Conservation (phyloP, 2,113 vertebrate species). For the Paramisgurnus dabryanus region DNA sequence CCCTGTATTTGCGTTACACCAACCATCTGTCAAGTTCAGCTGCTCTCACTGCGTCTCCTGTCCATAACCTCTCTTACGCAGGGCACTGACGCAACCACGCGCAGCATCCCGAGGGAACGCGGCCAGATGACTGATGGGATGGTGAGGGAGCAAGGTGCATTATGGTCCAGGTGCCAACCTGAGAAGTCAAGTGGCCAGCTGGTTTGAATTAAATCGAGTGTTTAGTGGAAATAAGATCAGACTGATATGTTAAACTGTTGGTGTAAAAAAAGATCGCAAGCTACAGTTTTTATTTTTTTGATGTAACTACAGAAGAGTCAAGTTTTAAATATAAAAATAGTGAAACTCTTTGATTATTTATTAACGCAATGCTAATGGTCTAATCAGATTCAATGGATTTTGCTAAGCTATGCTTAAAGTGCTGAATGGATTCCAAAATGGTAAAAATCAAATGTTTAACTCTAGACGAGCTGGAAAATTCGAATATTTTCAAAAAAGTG, state of each 20-base stretch:
- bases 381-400: no score
- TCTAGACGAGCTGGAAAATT: no score
- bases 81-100: not conserved
- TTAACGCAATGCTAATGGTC: no score
- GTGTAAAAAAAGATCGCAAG: not conserved
- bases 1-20: slow-evolving; percentile 18
- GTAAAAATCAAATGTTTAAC: no score
- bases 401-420: no score
- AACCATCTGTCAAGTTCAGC: slow-evolving; percentile 47
- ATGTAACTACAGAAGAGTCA: no score
- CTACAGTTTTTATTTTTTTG: not conserved
- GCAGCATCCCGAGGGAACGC: not conserved
- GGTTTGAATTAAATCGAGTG: not conserved
- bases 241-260: not conserved
- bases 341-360: no score
- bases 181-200: slow-evolving; percentile 23
- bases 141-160: not conserved
- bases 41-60: slow-evolving; percentile 11
- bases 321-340: no score
- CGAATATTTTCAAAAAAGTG: no score
- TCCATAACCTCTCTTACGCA: slow-evolving; percentile 27
- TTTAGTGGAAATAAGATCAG: not conserved
- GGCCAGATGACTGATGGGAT: slow-evolving; percentile 3
- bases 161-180: slow-evolving; percentile 9
- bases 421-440: no score